phyloP scores from a whole-genome alignment of 37 sponge, comb jelly and placozoan genomes.

The Eunapius fragilis region DNA sequence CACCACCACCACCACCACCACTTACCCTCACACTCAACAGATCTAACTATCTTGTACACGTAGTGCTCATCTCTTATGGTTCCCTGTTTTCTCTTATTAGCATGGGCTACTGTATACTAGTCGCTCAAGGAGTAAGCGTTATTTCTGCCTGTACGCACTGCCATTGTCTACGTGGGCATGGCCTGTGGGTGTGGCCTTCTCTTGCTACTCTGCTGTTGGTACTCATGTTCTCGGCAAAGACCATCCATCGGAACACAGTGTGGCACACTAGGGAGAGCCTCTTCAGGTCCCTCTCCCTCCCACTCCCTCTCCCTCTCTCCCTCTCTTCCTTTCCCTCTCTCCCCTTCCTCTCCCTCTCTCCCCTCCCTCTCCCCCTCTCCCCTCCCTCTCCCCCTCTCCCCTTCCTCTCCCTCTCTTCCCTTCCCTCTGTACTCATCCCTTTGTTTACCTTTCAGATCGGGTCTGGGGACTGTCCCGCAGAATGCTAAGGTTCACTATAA shows the following conservation, averaged over 20 bases:
- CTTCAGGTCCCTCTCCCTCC: conserved; percentile 46
- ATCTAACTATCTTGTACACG: conserved; percentile 9
- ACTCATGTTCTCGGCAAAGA: conserved; percentile 35
- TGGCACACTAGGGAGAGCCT: conserved; percentile 80
- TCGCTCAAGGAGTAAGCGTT: conserved; percentile 47
- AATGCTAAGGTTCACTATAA: conserved; percentile 94
- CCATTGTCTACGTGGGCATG: neutral
- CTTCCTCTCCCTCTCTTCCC: neutral
- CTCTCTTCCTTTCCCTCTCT: too few relatives aligned
- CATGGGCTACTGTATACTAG: conserved; percentile 75
- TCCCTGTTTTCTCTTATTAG: conserved; percentile 32
- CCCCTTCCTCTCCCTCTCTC: too few relatives aligned
- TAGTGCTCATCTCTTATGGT: neutral
- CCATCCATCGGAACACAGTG: conserved; percentile 72
- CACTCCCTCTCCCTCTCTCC: too few relatives aligned
- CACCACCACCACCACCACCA: conserved; percentile 14
- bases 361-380: too few relatives aligned
- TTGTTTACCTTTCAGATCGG: conserved; percentile 55
- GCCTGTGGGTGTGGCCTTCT: neutral
- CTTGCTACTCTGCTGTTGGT: conserved; percentile 25
- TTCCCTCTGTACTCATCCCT: neutral
- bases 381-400: too few relatives aligned
- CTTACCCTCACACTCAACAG: conserved; percentile 34
- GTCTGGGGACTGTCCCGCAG: conserved; percentile 67
- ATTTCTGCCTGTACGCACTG: neutral